Base-by-base conservation (phyloP, 2,113 vertebrate genomes). In the Synchiropus splendidus region DNA sequence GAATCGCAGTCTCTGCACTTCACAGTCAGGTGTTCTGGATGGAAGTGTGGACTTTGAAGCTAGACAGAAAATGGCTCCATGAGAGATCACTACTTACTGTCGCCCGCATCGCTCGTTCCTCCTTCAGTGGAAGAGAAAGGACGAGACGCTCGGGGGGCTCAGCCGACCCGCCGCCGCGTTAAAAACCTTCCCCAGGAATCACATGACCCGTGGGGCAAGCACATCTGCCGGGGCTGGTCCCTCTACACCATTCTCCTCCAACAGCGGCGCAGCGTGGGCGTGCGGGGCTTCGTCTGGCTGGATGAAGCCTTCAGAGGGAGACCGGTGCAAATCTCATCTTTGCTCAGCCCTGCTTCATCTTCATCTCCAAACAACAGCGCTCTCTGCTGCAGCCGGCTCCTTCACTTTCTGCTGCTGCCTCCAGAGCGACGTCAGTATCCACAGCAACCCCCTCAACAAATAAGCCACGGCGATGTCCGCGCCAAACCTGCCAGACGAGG, bases 401-500 rank as follows among this genome's bases (percentile, higher is more conserved):
- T 73, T 81, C 79, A 68, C 74, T 85, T 82, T 64, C 65, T 72
- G 58, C 57, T 82, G 64, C 65, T 72, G 58, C 57, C 72, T 79
- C 58, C 47, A 30, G 77, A 81, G 68, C 78, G 54, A 71, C 39
- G 82, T 81, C 79, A 57, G 87, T 91, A 82, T 88, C 89, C 88
- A 91, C 83, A 83, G 89, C 87, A 91, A 94, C 90, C 85, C 83
- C 85, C 87, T 89, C 86, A 92, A 92, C 88, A 91, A 94, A 92
- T 87, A 89, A 82, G 77, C 72, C 67, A 52, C 61, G 32, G 40
- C 54, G 42, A 75, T 72, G 70, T 79, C 78, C 53, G 54, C 30
- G 36, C 67, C 53, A 62, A 72, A 73, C 60, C 62, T 52, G 62
- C 54, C 11, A 70, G 54, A 61, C 75, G 56, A 64, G 64, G 58